Percentiles rank a stretch among this genome's conserved stretches.
Conservation (phyloP, 64 coral and sea anemone species). For the Acropora tenuis region DNA sequence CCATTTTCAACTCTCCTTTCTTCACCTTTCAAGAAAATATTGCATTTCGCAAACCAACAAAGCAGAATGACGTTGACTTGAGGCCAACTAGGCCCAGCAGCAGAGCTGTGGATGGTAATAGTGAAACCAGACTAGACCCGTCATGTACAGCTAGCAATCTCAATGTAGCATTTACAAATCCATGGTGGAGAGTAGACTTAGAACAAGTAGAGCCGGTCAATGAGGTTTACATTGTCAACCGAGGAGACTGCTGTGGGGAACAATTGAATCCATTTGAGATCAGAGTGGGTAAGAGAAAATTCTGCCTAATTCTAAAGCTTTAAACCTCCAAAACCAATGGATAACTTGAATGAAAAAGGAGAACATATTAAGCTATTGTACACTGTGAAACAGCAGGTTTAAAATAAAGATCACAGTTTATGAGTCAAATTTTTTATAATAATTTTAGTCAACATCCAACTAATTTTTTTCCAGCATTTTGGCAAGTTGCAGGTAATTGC, state of each 20-base stretch:
- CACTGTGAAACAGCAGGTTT: no score
- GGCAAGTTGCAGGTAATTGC: no score
- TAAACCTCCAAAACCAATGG: no score
- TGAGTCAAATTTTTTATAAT: no score
- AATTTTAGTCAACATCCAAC: no score
- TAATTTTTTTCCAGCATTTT: no score
- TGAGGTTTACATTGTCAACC: slow-evolving; percentile 29
- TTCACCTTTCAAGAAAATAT: slow-evolving; percentile 15
- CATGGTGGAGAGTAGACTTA: slow-evolving; percentile 42
- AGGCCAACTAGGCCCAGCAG: neutral
- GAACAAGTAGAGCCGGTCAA: neutral
- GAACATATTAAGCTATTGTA: no score
- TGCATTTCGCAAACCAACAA: neutral
- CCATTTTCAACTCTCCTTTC: no score
- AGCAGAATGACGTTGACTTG: neutral
- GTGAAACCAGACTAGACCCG: neutral
- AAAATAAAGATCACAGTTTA: no score
- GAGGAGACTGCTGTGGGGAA: neutral
- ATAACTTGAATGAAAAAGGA: no score
- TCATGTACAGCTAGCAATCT: neutral
- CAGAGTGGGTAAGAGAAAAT: slow-evolving; percentile 22
- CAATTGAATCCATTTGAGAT: slow-evolving; percentile 21
- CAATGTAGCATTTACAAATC: neutral
- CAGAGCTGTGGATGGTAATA: slow-evolving; percentile 25
- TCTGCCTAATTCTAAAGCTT: neutral